A percentile compares a stretch with the other conserved stretches of the same genome.
Conservation (phyloP, 2,797 vertebrate genomes). For the Miopithecus talapoin region DNA sequence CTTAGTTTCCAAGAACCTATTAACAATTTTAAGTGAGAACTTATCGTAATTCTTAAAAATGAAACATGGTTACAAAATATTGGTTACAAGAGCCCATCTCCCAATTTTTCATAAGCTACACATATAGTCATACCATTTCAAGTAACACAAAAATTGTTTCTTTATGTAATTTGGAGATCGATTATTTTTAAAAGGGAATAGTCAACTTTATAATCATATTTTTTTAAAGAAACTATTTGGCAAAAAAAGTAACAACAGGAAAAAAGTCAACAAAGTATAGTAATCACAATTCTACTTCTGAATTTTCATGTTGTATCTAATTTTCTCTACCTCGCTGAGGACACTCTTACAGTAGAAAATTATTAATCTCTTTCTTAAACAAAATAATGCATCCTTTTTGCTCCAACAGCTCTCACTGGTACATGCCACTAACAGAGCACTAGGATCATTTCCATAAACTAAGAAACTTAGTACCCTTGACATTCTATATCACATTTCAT, state of each 20-base stretch:
- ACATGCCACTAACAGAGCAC: not conserved
- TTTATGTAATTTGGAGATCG: not conserved
- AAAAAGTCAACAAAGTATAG: not conserved
- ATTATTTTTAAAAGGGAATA: not conserved
- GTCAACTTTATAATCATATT: not conserved
- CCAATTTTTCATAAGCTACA: not conserved
- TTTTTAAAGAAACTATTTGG: not conserved
- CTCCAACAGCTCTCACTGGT: not conserved
- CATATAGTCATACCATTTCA: not conserved
- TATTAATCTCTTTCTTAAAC: conserved; percentile 19
- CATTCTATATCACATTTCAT: not conserved
- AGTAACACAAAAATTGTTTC: not conserved
- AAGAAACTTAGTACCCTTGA: not conserved
- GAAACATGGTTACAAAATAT: not conserved
- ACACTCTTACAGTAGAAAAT: not conserved
- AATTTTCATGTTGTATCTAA: not conserved
- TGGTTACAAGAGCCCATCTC: not conserved
- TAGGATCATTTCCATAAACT: not conserved
- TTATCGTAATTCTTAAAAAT: not conserved
- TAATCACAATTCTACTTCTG: not conserved
- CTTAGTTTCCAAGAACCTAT: not conserved
- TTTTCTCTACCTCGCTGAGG: not conserved
- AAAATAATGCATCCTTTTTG: not conserved
- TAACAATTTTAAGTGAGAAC: not conserved
- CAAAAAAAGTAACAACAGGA: not conserved